Evolutionary conservation across 2,888 invertebrate species (phyloP).

Genomic region (Agriopis marginaria): DNA sequence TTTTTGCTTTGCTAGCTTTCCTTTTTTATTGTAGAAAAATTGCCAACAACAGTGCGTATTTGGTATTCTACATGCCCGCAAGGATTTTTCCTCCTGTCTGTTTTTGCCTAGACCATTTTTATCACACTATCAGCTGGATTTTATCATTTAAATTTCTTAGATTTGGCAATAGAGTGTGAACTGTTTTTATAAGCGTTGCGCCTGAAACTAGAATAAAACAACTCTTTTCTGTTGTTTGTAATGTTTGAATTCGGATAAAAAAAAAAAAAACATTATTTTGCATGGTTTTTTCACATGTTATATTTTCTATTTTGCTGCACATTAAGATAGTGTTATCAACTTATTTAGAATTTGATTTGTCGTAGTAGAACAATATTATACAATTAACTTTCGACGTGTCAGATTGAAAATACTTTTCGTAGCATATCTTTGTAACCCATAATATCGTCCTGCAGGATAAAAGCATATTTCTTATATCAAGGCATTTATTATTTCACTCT

Average conservation of each 20-base stretch:
- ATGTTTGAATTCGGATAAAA: background rate
- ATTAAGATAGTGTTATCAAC: too few species aligned
- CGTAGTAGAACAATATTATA: too few species aligned
- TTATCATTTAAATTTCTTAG: constrained; percentile 55
- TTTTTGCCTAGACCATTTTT: constrained; percentile 47
- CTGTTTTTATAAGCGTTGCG: constrained; percentile 35
- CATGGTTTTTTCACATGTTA: too few species aligned
- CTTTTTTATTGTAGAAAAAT: constrained; percentile 29
- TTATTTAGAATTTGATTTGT: too few species aligned
- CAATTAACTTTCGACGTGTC: too few species aligned
- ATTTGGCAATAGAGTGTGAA: constrained; percentile 37
- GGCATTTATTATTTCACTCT: too few species aligned
- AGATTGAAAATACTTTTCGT: too few species aligned
- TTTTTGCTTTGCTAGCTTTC: constrained; percentile 23
- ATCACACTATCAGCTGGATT: constrained; percentile 44
- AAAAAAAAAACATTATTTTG: too few species aligned
- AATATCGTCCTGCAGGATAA: too few species aligned
- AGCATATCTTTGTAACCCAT: too few species aligned
- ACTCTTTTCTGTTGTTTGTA: background rate
- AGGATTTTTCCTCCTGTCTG: constrained; percentile 43
- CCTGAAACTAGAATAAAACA: constrained; percentile 31
- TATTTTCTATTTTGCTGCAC: too few species aligned
- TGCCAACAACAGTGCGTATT: constrained; percentile 24
- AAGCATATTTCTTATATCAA: too few species aligned
- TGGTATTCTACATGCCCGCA: constrained; percentile 38